Conservation (phyloP, 1,140 invertebrate species). For the Zaprionus davidi region DNA sequence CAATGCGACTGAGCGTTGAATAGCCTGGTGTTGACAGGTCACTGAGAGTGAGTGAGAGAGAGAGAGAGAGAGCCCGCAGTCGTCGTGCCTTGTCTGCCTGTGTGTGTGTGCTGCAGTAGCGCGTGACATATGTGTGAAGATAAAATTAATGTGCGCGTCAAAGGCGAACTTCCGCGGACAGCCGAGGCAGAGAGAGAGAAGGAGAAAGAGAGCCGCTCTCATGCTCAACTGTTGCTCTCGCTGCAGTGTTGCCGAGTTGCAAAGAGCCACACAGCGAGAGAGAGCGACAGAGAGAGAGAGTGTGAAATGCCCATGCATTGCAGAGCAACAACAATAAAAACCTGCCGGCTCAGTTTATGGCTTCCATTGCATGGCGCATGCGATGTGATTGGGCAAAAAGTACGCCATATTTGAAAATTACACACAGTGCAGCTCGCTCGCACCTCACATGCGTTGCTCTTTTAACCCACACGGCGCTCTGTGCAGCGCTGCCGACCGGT, state of each 20-base stretch:
- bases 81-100: background rate
- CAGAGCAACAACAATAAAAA: slow-evolving; percentile 39
- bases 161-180: slow-evolving; percentile 52
- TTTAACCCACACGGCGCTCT: slow-evolving; percentile 26
- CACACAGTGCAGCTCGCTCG: slow-evolving; percentile 53
- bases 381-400: slow-evolving; percentile 83
- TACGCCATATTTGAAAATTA: slow-evolving; percentile 84
- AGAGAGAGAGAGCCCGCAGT: slow-evolving; percentile 23
- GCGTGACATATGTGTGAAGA: slow-evolving; percentile 78
- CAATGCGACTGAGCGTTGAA: slow-evolving; percentile 64
- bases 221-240: slow-evolving; percentile 72
- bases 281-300: slow-evolving; percentile 20
- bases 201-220: slow-evolving; percentile 58
- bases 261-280: slow-evolving; percentile 4
- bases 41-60: slow-evolving; percentile 41
- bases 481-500: slow-evolving; percentile 56
- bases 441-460: slow-evolving; percentile 43
- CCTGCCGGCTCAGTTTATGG: slow-evolving; percentile 50
- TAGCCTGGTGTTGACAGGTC: slow-evolving; percentile 58
- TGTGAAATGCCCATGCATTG: slow-evolving; percentile 29
- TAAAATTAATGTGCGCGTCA: slow-evolving; percentile 72
- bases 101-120: slow-evolving; percentile 47
- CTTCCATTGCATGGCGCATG: slow-evolving; percentile 79
- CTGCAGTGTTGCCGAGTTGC: slow-evolving; percentile 72
- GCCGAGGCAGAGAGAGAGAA: slow-evolving; percentile 4